Evolutionary conservation across 2,888 invertebrate species (phyloP).

Genomic region (Laspeyria flexula): DNA sequence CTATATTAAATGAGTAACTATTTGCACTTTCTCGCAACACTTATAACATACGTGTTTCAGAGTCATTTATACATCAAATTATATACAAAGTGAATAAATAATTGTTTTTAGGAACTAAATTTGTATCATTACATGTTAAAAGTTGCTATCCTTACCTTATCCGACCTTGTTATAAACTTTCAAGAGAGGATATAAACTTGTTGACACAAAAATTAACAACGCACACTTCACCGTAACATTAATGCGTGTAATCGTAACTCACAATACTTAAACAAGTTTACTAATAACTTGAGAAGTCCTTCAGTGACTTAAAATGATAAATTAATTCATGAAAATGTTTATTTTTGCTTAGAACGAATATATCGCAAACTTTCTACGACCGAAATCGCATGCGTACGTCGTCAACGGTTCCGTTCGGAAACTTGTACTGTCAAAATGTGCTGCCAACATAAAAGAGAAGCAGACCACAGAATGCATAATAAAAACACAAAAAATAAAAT

Average conservation of each 20-base stretch:
- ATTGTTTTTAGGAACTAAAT: neutral
- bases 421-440: conserved; percentile 5
- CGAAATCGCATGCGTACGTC: conserved; percentile 37
- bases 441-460: conserved; percentile 4
- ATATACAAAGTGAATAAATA: neutral
- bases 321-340: conserved; percentile 1
- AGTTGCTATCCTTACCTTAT: conserved; percentile 58
- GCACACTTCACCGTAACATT: conserved; percentile 17
- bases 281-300: neutral
- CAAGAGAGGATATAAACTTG: conserved; percentile 54
- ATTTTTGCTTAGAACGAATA: conserved; percentile 9
- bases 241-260: conserved; percentile 6
- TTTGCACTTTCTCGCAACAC: conserved; percentile 5
- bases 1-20: neutral
- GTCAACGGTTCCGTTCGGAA: conserved; percentile 49
- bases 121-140: conserved; percentile 18
- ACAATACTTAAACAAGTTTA: conserved; percentile 5
- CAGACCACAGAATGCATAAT: too few species aligned
- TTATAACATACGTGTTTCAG: too few species aligned
- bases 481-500: too few species aligned
- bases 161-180: conserved; percentile 68
- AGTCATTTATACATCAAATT: too few species aligned
- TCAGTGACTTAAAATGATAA: conserved; percentile 8
- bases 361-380: conserved; percentile 27
- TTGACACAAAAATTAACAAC: conserved; percentile 52